Conservation (phyloP, 2,113 vertebrate genomes). For the Coptodon bakossiorum region DNA sequence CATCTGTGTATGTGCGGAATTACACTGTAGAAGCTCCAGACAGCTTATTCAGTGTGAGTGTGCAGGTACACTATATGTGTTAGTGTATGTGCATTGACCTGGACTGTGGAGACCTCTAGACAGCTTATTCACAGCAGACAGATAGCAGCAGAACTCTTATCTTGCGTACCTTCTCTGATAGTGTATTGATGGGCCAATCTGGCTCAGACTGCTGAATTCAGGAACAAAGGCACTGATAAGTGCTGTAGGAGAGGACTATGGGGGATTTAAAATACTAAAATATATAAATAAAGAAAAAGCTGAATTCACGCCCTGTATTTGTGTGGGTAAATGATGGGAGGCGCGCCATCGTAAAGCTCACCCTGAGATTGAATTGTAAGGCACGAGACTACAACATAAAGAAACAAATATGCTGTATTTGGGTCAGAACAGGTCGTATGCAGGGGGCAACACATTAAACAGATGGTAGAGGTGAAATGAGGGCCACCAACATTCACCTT, state of each 20-base stretch:
- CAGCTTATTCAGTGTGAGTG: constrained; percentile 23
- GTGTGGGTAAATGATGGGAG: neutral
- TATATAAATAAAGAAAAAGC: neutral
- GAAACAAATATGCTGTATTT: neutral
- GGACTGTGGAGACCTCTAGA: constrained; percentile 51
- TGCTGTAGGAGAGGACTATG: constrained; percentile 12
- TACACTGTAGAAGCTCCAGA: constrained; percentile 9
- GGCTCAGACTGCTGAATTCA: constrained; percentile 56
- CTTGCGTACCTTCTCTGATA: constrained; percentile 57
- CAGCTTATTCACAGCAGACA: constrained; percentile 64
- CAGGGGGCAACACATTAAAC: neutral
- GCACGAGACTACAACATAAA: neutral
- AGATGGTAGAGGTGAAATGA: constrained; percentile 4
- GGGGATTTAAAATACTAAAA: constrained; percentile 19
- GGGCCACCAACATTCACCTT: neutral
- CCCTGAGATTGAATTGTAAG: neutral
- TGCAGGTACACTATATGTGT: neutral
- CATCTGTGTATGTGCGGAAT: constrained; percentile 24
- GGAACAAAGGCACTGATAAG: constrained; percentile 64
- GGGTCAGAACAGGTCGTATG: neutral
- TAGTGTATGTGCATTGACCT: constrained; percentile 27
- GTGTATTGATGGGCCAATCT: constrained; percentile 68
- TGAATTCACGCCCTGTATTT: neutral
- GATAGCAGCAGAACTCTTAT: constrained; percentile 64
- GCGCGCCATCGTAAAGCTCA: neutral